Base-by-base conservation (phyloP, 2,888 invertebrate genomes). In the Oscheius sp. region DNA sequence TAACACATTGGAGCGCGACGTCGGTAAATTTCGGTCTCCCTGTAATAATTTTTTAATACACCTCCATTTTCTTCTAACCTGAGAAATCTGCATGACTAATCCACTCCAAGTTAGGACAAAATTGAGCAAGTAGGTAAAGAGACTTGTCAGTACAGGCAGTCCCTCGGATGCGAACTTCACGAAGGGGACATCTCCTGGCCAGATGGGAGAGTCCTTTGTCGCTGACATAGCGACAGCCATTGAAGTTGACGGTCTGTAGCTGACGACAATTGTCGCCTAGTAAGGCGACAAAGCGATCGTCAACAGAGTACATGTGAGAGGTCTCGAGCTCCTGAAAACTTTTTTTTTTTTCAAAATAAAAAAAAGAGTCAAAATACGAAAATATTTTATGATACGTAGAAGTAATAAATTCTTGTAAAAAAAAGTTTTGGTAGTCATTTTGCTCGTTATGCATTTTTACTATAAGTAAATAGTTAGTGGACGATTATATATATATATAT, bases 31-130 rank as follows among this genome's bases (percentile, higher is more conserved):
- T 80, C 4, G 85, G 85, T 20, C 80, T 59, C 12, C 84, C 84
- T 57, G 73, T 75, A 67, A 45, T 14, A 17, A 14, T 51, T 54
- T 38, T n/a, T 62, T 9, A 64, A 59, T 17, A 26, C 12, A n/a
- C 20, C 1, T 56, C 17, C 2, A 38, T 36, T 38, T 38, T 20
- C 47, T 12, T 12, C n/a, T 2, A 22, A 68, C 71, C 71, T n/a
- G 77, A 75, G 67, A 80, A 85, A 68, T 85, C 85, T 12, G 83
- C 80, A 56, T 85, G 76, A 2, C 76, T 80, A 49, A 85, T 82
- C 82, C 85, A 84, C 71, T 85, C 85, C 45, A 85, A 66, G 17
- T 80, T 73, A 9, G 84, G 82, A 67, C 85, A 85, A 69, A 78
- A 84, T 71, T 83, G 81, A 4, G 85, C 83, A 59, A 85, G 68